Evolutionary conservation across 2,888 invertebrate species (phyloP).

Genomic region (Meliscaeva auricollis): DNA sequence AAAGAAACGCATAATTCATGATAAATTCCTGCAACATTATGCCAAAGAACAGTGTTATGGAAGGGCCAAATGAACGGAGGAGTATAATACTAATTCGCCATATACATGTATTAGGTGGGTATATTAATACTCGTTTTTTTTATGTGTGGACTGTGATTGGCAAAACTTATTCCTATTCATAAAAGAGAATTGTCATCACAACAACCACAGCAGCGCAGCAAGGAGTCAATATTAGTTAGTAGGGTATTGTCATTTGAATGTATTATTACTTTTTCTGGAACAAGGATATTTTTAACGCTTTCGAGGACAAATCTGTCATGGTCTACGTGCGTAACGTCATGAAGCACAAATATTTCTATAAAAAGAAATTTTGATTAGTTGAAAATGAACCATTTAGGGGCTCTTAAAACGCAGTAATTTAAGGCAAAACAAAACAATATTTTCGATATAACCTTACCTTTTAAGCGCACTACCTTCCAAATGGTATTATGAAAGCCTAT

Average conservation of each 20-base stretch:
- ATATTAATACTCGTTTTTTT: background rate
- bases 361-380: slow-evolving; percentile 7
- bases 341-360: slow-evolving; percentile 2
- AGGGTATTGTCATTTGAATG: slow-evolving; percentile 4
- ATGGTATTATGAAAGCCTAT: no score
- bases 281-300: slow-evolving; percentile 8
- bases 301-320: background rate
- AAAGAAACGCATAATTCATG: no score
- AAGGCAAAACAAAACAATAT: no score
- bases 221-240: slow-evolving; percentile 1
- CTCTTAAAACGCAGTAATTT: no score
- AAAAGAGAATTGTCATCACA: background rate
- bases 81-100: background rate
- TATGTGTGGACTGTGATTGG: background rate
- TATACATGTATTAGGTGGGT: no score
- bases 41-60: no score
- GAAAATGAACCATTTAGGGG: no score
- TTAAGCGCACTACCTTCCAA: no score
- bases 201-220: background rate
- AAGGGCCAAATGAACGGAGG: no score
- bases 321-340: background rate
- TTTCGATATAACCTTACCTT: no score
- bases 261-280: background rate
- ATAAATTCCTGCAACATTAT: no score
- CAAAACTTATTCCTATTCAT: background rate